Evolutionary conservation across 2,113 vertebrate species (phyloP), one percentile per base, ranked within the genome.

Genomic region (Spermophilus dauricus): DNA sequence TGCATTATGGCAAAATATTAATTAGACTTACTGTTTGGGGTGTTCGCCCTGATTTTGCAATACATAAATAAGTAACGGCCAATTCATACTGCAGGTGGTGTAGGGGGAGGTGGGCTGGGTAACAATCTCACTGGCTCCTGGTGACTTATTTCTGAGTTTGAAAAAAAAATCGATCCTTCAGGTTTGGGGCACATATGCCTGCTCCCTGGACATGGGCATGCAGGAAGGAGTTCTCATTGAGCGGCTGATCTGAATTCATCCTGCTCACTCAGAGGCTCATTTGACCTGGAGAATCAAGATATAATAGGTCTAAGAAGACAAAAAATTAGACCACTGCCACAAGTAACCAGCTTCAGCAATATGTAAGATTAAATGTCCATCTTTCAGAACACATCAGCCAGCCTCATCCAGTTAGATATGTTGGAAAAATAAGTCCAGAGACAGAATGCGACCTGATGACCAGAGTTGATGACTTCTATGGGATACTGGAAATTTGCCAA

Each of bases 201-300:
- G 3, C 94, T n/a, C 20, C 26, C 72, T 92, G 34, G 53, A 58
- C 0, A 75, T 45, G 37, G 16, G 69, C 61, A 91, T 8, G 93
- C 94, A 32, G 84, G 81, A 37, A 94, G 11, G 30, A 82, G 7
- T 28, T 30, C 88, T 73, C 45, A 34, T 69, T 81, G 77, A 95
- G 83, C 63, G 10, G 69, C 8, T 3, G n/a, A 61, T 94, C 2
- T n/a, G 16, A n/a, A 77, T 61, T 85, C 63, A 77, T 97, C 97
- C 89, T 81, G 80, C 97, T 75, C 56, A 42, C 39, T 61, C 39
- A 34, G 4, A 51, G 7, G 90, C 34, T 93, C 72, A 75, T 16
- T 28, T 2, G 96, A 96, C 83, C 94, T 85, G 77, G 86, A 81
- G 10, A 84, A 51, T 95, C 82, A 91, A 96, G 95, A 97, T 93